Conservation (phyloP, 2,888 invertebrate species). For the Papilio protenor region DNA sequence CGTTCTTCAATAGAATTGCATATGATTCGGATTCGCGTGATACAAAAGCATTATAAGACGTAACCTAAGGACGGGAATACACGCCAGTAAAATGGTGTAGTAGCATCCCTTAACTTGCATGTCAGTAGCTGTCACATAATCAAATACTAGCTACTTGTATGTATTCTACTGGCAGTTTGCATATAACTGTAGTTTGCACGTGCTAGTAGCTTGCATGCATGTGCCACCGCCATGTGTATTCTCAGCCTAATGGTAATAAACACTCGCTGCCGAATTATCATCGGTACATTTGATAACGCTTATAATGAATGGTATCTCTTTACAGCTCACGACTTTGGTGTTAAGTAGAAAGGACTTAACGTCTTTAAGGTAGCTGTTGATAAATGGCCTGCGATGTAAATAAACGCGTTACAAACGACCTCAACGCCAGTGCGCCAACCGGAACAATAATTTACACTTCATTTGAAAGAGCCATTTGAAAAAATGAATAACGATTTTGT, state of each 20-base stretch:
- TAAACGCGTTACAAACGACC: constrained; percentile 47
- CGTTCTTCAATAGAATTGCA: constrained; percentile 34
- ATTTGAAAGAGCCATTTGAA: constrained; percentile 33
- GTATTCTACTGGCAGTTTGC: too few species aligned
- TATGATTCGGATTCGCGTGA: constrained; percentile 36
- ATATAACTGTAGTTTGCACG: too few species aligned
- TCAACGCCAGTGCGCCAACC: constrained; percentile 1
- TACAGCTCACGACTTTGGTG: constrained; percentile 68
- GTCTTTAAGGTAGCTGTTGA: constrained; percentile 49
- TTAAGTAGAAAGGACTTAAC: constrained; percentile 50
- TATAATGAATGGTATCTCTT: constrained; percentile 73
- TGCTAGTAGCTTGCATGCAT: too few species aligned
- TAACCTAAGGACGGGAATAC: background rate
- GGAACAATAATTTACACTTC: constrained; percentile 35
- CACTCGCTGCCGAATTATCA: constrained; percentile 58
- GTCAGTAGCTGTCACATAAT: too few species aligned
- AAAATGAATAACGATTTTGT: constrained; percentile 33
- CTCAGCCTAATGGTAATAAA: constrained; percentile 29
- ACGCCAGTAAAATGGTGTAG: too few species aligned
- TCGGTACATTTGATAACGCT: constrained; percentile 63
- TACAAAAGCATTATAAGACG: constrained; percentile 43
- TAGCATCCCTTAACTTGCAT: too few species aligned
- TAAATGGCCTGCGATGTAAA: constrained; percentile 47
- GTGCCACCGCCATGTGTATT: too few species aligned
- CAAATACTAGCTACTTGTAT: too few species aligned